phyloP scores from a whole-genome alignment of 2,888 invertebrate genomes.

The Drosophila nigricruria region DNA sequence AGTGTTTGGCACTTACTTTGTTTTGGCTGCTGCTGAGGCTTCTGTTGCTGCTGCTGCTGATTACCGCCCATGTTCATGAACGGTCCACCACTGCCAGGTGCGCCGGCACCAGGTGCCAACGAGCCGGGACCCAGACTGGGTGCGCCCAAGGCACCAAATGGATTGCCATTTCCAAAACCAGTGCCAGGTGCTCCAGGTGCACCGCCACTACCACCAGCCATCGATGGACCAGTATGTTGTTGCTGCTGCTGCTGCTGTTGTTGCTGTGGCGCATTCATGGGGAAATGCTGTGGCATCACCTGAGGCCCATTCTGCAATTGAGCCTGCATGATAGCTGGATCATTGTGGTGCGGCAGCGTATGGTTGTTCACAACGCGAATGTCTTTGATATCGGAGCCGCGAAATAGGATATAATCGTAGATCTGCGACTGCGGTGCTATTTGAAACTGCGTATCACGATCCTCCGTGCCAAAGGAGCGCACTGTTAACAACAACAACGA shows the following conservation, averaged over 20 bases:
- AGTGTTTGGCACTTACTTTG: constrained; percentile 87
- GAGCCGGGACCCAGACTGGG: constrained; percentile 83
- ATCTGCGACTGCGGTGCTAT: constrained; percentile 99
- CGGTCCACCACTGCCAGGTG: constrained; percentile 83
- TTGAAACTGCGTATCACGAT: constrained; percentile 97
- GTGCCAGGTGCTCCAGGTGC: constrained; percentile 85
- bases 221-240: constrained; percentile 62
- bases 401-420: constrained; percentile 99
- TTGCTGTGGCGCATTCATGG: constrained; percentile 86
- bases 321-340: constrained; percentile 98
- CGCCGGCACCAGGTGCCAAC: constrained; percentile 81
- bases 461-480: constrained; percentile 99
- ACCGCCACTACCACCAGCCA: constrained; percentile 76
- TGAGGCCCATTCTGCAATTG: constrained; percentile 89
- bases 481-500: constrained; percentile 88
- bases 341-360: constrained; percentile 94
- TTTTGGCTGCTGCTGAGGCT: constrained; percentile 85
- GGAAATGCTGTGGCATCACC: constrained; percentile 87
- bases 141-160: constrained; percentile 85
- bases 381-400: constrained; percentile 99
- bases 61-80: constrained; percentile 81
- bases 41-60: constrained; percentile 84
- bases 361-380: constrained; percentile 97
- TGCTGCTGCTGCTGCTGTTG: constrained; percentile 71
- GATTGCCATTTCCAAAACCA: constrained; percentile 82